Evolutionary conservation across 2,113 vertebrate genomes (phyloP).

Genomic region (Patagioenas fasciata): DNA sequence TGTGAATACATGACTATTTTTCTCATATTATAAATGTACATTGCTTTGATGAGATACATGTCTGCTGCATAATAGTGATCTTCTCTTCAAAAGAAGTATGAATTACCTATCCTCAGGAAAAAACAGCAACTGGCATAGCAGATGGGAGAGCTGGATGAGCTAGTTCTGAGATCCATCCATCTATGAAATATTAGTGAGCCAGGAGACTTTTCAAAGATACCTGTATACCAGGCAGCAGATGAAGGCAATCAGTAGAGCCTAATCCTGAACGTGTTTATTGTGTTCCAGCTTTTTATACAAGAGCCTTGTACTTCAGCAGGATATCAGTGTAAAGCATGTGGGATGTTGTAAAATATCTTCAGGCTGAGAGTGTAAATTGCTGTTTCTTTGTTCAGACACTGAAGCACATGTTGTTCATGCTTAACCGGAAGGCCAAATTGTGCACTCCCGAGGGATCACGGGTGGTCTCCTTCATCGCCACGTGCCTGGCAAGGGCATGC

Average conservation of each 20-base stretch:
- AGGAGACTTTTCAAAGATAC: not conserved
- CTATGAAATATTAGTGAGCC: not conserved
- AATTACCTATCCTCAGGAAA: not conserved
- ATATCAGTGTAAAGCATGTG: not conserved
- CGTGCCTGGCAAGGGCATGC: not conserved
- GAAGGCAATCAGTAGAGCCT: not conserved
- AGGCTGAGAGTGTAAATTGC: not conserved
- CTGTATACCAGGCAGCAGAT: not conserved
- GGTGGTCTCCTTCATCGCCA: slow-evolving; percentile 29
- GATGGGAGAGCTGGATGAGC: not conserved
- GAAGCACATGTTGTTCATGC: not conserved
- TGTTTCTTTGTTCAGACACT: not conserved
- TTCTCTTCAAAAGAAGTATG: not conserved
- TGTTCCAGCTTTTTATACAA: not conserved
- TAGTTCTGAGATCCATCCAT: not conserved
- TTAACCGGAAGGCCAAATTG: slow-evolving; percentile 74
- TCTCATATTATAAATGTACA: not conserved
- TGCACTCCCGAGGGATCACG: not conserved
- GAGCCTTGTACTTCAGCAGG: not conserved
- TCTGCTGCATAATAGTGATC: not conserved
- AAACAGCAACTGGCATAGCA: not conserved
- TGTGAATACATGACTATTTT: not conserved
- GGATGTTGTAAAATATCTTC: not conserved
- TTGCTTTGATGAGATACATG: not conserved
- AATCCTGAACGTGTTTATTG: not conserved